Base-by-base conservation (phyloP, 2,113 vertebrate genomes). In the Nibea albiflora region DNA sequence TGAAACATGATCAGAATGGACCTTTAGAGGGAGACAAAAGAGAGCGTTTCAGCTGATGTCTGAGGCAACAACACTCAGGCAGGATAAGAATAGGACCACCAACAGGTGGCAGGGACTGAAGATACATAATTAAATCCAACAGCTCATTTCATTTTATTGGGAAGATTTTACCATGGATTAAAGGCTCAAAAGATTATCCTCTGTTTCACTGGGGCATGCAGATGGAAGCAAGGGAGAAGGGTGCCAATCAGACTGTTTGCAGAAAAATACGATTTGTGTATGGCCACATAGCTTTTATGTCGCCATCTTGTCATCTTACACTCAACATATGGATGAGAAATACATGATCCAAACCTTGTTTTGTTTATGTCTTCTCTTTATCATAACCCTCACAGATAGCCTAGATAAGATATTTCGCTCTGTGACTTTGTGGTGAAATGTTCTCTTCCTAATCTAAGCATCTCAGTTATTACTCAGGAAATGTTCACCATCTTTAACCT, bases 331-430 rank as follows among this genome's bases (percentile, higher is more conserved):
- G 74, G 4, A 65, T n/a, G 5, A 39, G 5, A n/a, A 49, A 47
- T 3, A 7, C 5, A 47, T 47, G 2, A 28, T 54, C 8, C 39
- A 4, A 20, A 35, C 20, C 50, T 50, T 61, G 1, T 39, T 70
- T 75, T 22, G 8, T 81, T 19, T 26, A 1, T 3, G 26, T 80
- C 11, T 53, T 24, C 0, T 22, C 2, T 15, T 52, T 28, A 20
- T 52, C 19, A 14, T 58, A 52, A 78, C 50, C 28, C 75, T 85
- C 94, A 96, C 78, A 93, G 87, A 88, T 96, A 95, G 69, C 96
- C 50, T 20, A 47, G 0, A 58, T 44, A n/a, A 24, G 39, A 76
- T 17, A 49, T 20, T 5, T 53, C 22, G 94, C 47, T n/a, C 49
- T 0, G 2, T 73, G 57, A 52, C 14, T 68, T 24, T 71, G 24